Conservation (phyloP, 2,797 vertebrate genomes). For the Falco peregrinus region DNA sequence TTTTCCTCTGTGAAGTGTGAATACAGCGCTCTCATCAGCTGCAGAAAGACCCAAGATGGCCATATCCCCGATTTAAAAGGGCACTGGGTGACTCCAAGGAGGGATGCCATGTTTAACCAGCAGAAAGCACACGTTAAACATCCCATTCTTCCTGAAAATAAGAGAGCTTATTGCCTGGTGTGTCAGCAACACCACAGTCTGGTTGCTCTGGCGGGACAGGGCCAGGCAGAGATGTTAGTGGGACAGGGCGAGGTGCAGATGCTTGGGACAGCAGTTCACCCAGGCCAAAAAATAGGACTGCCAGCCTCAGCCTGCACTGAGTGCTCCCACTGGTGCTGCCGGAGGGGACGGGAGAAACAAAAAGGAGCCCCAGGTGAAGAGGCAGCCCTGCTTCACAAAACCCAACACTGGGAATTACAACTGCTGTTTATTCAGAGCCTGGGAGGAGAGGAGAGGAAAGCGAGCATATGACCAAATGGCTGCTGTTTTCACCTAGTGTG, state of each 20-base stretch:
- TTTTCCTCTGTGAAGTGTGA: background rate
- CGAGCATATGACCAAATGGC: background rate
- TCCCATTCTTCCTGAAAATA: background rate
- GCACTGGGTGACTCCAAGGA: background rate
- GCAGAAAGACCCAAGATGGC: background rate
- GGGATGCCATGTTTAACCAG: background rate
- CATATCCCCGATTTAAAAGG: background rate
- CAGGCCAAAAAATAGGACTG: background rate
- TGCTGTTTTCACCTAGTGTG: background rate
- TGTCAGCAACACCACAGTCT: fast-evolving
- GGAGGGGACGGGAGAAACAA: background rate
- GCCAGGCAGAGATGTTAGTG: background rate
- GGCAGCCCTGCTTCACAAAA: background rate
- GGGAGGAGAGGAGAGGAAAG: background rate
- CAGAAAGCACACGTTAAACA: background rate
- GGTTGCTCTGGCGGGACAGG: background rate
- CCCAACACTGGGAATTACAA: background rate
- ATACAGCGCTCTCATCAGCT: background rate
- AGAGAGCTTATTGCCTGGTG: background rate
- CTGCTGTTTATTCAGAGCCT: background rate
- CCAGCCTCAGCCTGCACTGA: background rate
- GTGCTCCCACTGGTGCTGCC: fast-evolving
- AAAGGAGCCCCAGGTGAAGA: background rate
- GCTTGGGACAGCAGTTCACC: background rate
- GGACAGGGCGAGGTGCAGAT: background rate